These are phyloP conservation scores for Sitta europaea DNA, from an alignment of 2,113 vertebrate species.

Conservation along the genomic window DNA sequence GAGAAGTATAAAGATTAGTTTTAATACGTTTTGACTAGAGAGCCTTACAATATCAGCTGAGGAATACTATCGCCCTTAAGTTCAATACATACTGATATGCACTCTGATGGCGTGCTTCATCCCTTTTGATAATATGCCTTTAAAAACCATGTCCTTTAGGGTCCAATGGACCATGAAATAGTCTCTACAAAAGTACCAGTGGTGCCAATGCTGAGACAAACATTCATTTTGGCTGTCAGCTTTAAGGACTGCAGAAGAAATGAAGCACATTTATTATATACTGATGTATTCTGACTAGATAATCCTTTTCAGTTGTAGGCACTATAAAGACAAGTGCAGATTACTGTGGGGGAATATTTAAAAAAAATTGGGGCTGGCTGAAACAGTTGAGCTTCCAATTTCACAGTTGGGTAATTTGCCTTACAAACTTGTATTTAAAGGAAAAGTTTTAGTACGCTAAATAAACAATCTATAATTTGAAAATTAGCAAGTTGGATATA, in stretches of 20 bases:
- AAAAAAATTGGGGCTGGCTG: conserved; percentile 60
- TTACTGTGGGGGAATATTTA: conserved; percentile 50
- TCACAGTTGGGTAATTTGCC: conserved; percentile 74
- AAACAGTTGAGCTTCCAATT: conserved; percentile 70
- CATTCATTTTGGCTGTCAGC: conserved; percentile 77
- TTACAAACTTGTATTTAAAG: conserved; percentile 72
- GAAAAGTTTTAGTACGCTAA: conserved; percentile 58
- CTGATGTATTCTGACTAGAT: conserved; percentile 72
- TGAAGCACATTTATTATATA: conserved; percentile 77
- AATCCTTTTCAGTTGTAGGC: conserved; percentile 72
- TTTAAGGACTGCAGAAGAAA: conserved; percentile 72
- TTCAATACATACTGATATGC: conserved; percentile 43
- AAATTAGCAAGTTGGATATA: neutral
- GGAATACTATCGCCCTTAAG: conserved; percentile 11
- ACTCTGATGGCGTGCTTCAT: conserved; percentile 42
- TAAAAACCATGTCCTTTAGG: conserved; percentile 82
- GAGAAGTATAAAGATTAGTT: neutral
- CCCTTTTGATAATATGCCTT: conserved; percentile 71
- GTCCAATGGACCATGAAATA: conserved; percentile 82
- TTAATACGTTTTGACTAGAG: neutral
- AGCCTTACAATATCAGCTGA: neutral
- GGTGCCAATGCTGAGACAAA: conserved; percentile 65
- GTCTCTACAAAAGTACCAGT: conserved; percentile 66
- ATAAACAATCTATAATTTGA: conserved; percentile 58
- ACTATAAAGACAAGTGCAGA: conserved; percentile 65